Evolutionary conservation across 2,113 vertebrate genomes (phyloP).

Genomic region (Pipra filicauda): DNA sequence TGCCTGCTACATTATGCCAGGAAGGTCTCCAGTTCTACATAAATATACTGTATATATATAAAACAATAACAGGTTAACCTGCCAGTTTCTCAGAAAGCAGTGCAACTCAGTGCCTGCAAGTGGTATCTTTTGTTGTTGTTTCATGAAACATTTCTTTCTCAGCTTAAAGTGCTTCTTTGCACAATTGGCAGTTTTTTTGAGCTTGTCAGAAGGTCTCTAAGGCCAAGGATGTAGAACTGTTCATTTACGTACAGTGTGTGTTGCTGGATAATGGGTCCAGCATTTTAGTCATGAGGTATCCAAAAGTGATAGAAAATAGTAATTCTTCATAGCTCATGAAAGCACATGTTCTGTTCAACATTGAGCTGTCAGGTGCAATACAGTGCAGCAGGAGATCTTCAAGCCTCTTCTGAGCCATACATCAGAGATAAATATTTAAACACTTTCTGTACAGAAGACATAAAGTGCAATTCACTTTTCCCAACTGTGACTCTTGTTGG

Average conservation of each 20-base stretch:
- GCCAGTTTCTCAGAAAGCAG: not conserved
- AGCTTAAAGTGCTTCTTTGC: not conserved
- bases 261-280: not conserved
- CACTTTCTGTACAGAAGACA: not conserved
- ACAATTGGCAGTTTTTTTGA: not conserved
- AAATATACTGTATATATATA: not conserved
- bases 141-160: not conserved
- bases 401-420: not conserved
- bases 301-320: not conserved
- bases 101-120: not conserved
- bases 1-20: not conserved
- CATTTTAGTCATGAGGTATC: not conserved
- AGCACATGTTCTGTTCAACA: not conserved
- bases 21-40: not conserved
- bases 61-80: not conserved
- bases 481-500: constrained; percentile 9
- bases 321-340: not conserved
- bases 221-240: not conserved
- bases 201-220: not conserved
- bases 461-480: not conserved
- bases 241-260: not conserved
- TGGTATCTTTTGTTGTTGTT: not conserved
- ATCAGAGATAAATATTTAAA: constrained; percentile 40
- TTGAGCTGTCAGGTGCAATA: not conserved
- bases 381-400: not conserved